Percentiles rank a stretch among this genome's conserved stretches.
Evolutionary conservation across 2,113 vertebrate species (phyloP).

Genomic region (Rhinichthys klamathensis): DNA sequence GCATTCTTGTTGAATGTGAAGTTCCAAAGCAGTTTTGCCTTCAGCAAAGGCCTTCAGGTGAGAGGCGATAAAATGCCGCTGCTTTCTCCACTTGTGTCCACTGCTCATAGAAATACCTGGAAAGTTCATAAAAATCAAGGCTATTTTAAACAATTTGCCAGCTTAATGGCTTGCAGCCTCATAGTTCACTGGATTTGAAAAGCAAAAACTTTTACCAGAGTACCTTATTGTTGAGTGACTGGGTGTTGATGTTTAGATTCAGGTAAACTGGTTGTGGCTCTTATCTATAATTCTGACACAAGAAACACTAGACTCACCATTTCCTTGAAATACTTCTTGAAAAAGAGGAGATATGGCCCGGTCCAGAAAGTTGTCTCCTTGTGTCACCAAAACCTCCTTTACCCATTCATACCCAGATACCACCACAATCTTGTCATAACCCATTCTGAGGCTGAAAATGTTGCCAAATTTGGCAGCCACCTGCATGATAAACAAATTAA

Average conservation of each 20-base stretch:
- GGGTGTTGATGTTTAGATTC: background rate
- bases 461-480: conserved; percentile 65
- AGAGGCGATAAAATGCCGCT: conserved; percentile 66
- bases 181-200: too few species aligned
- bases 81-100: conserved; percentile 65
- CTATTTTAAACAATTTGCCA: background rate
- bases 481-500: conserved; percentile 56
- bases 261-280: too few species aligned
- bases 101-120: conserved; percentile 57
- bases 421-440: accelerated
- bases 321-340: conserved; percentile 43
- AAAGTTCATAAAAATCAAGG: background rate
- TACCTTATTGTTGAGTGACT: background rate
- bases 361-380: conserved; percentile 61
- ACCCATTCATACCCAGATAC: conserved; percentile 64
- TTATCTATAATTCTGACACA: background rate
- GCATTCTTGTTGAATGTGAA: conserved; percentile 38
- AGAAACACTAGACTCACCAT: conserved; percentile 57
- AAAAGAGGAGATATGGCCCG: background rate
- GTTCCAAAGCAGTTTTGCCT: conserved; percentile 66
- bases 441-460: background rate
- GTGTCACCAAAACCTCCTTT: conserved; percentile 69
- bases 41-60: conserved; percentile 73
- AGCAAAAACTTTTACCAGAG: background rate
- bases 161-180: too few species aligned